Evolutionary conservation across 2,797 vertebrate species (phyloP), one percentile per base, ranked within the genome.

Genomic region (Lates japonicus): DNA sequence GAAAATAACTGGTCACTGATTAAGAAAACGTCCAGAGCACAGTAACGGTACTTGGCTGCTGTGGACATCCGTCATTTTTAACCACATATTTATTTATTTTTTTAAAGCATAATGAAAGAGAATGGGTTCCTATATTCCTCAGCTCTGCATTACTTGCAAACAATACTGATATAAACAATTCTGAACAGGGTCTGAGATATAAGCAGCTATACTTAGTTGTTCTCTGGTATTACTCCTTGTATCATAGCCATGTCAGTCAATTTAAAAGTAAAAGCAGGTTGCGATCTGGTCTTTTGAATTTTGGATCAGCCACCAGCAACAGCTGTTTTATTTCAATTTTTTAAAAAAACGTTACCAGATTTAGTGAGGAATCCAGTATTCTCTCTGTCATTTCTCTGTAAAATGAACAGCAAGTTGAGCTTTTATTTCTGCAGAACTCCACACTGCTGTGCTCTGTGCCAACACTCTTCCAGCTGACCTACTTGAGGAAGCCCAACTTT

Each of bases 401-500:
- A 68, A 29, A 29, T 29, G 25, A 29, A 29, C 25, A 2, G 33
- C 25, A 16, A 39, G 37, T 14, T 46, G 35, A 55, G 42, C 31
- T 31, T 63, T 33, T 7, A 9, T 44, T 31, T 76, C 19, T 3
- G 3, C 48, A 20, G 35, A 68, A 14, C 61, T 33, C 29, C 62
- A 52, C 20, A 29, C 35, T 14, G 3, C 29, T 12, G n/a, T 2
- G 1, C 19, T 60, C 37, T 19, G 19, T n/a, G 70, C 60, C 69
- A 65, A 20, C 49, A 17, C 72, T 35, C 55, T 81, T 83, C 80
- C 78, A 69, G 78, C 63, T 89, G 85, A 87, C 87, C 80, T 77
- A 83, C 22, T 85, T 77, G 33, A 68, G 37, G 39, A 64, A 64
- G 37, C 20, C 49, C 39, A 55, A 3, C 60, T 42, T 55, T 0